phyloP scores from a whole-genome alignment of 2,113 vertebrate species.

The Periophthalmodon schlosseri region DNA sequence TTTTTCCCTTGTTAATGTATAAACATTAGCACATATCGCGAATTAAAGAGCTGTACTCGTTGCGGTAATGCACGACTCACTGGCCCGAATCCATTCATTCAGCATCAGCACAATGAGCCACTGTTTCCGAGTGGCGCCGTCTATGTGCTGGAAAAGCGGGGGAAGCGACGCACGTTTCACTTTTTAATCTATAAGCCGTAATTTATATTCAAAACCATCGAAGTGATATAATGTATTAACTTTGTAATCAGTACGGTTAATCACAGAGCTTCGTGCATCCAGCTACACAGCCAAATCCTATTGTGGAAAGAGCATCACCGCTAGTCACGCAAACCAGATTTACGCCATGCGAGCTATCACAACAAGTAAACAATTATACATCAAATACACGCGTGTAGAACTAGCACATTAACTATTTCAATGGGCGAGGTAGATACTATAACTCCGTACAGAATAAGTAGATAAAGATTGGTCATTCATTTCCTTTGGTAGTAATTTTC shows the following conservation, averaged over 20 bases:
- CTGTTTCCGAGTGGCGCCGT: constrained; percentile 43
- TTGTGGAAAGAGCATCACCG: constrained; percentile 33
- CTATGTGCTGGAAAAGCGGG: constrained; percentile 46
- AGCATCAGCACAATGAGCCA: constrained; percentile 66
- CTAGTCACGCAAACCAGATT: constrained; percentile 44
- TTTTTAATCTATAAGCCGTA: background rate
- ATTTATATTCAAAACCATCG: background rate
- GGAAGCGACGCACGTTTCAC: constrained; percentile 9
- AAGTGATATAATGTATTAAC: background rate
- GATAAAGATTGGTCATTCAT: background rate
- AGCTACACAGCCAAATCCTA: constrained; percentile 3
- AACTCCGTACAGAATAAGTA: background rate
- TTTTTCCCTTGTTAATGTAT: constrained; percentile 8
- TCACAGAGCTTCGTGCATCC: background rate
- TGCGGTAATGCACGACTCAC: constrained; percentile 48
- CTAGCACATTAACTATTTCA: background rate
- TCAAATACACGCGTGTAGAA: rapidly evolving
- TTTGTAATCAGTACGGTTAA: background rate
- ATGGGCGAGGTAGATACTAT: rapidly evolving
- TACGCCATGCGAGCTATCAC: constrained; percentile 21
- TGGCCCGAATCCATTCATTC: constrained; percentile 66
- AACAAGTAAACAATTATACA: background rate
- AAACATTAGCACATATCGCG: constrained; percentile 6
- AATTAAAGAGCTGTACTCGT: constrained; percentile 42
- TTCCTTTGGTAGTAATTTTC: constrained; percentile 45